Evolutionary conservation across 2,113 vertebrate genomes (phyloP).

Genomic region (Galemys pyrenaicus): DNA sequence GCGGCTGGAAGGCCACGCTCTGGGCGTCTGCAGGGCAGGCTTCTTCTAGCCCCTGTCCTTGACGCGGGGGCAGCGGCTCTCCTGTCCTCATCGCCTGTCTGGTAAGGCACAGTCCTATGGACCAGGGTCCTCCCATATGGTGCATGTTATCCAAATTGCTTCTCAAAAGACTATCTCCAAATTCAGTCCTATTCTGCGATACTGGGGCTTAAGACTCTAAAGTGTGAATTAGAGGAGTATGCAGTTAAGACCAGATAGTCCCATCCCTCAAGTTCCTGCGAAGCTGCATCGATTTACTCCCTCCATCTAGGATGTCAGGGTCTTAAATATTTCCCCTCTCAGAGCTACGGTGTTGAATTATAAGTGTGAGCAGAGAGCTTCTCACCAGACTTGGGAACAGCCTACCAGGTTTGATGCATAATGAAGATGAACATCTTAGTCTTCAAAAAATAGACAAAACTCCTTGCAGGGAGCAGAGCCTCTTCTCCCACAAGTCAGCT

Average conservation of each 20-base stretch:
- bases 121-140: too few species aligned
- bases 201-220: not conserved
- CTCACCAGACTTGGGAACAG: not conserved
- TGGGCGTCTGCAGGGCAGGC: not conserved
- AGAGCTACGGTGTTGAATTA: not conserved
- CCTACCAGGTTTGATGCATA: not conserved
- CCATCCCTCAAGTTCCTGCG: not conserved
- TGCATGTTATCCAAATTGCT: not conserved
- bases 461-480: not conserved
- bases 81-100: not conserved
- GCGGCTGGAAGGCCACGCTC: too few species aligned
- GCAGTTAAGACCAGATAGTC: too few species aligned
- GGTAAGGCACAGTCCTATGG: not conserved
- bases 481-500: not conserved
- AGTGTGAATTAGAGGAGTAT: too few species aligned
- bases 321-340: not conserved
- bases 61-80: accelerated
- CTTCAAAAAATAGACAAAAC: not conserved
- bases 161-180: not conserved
- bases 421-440: not conserved
- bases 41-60: not conserved
- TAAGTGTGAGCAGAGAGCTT: not conserved
- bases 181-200: not conserved
- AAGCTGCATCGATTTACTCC: not conserved
- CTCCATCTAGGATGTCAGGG: not conserved